Evolutionary conservation across 92 coral and sea anemone genomes (phyloP).

Genomic region (Chrysogorgia sp.): DNA sequence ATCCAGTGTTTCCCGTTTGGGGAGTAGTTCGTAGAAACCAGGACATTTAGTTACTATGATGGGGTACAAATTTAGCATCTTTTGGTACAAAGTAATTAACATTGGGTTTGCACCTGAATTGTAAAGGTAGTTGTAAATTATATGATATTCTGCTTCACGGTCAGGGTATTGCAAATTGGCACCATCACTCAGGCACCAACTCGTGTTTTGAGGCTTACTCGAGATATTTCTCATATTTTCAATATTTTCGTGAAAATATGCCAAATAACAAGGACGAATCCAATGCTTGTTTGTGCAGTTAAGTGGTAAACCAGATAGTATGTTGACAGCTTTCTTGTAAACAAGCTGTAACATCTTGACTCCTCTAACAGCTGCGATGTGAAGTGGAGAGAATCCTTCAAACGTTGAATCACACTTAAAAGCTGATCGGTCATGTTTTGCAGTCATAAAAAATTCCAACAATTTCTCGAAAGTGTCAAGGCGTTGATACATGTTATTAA

Average conservation of each 20-base stretch:
- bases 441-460: neutral
- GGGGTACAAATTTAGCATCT: neutral
- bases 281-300: constrained; percentile 5
- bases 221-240: neutral
- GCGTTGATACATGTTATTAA: neutral
- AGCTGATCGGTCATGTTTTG: neutral
- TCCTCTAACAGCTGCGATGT: constrained; percentile 23
- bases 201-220: neutral
- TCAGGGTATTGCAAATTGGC: constrained; percentile 52
- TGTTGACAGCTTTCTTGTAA: neutral
- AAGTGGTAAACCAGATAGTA: constrained; percentile 1
- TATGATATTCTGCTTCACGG: constrained; percentile 42
- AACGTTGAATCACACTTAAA: constrained; percentile 4
- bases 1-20: neutral
- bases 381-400: constrained; percentile 26
- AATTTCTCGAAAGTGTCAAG: neutral
- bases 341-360: neutral
- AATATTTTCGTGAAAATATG: constrained; percentile 2
- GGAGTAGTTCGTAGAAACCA: neutral
- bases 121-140: constrained; percentile 37
- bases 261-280: constrained; percentile 15
- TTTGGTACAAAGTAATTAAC: neutral
- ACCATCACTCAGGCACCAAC: constrained; percentile 44
- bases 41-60: constrained; percentile 9
- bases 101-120: constrained; percentile 1